Conservation (phyloP, 2,888 invertebrate species). For the Asteroscopus sphinx region DNA sequence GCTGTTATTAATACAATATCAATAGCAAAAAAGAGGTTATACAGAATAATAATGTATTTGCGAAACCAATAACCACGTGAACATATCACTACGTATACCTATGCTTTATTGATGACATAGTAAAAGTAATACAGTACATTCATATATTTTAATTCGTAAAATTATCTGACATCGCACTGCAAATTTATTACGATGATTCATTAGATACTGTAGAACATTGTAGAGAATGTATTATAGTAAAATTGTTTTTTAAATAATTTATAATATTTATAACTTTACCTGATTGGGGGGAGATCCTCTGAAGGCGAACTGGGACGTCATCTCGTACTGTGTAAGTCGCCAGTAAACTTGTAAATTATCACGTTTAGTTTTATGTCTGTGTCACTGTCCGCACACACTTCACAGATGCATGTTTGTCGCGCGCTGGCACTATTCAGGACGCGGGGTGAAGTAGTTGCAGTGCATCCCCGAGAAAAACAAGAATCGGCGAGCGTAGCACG, state of each 20-base stretch:
- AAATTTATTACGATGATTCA: conserved; percentile 47
- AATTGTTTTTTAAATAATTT: conserved; percentile 31
- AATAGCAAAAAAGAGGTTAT: background rate
- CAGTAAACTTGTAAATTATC: conserved; percentile 72
- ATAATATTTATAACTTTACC: conserved; percentile 69
- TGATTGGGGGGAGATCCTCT: conserved; percentile 88
- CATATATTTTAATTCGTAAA: conserved; percentile 32
- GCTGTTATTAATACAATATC: conserved; percentile 5
- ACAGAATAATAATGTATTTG: conserved; percentile 18
- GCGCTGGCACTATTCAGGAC: conserved; percentile 66
- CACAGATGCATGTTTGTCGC: conserved; percentile 83
- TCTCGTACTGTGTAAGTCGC: conserved; percentile 78
- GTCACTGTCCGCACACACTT: conserved; percentile 87
- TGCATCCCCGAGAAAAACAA: conserved; percentile 66
- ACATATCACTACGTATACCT: conserved; percentile 51
- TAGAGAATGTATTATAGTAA: too few species aligned
- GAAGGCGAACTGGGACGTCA: conserved; percentile 89
- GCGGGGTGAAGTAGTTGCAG: conserved; percentile 59
- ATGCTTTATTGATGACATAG: conserved; percentile 41
- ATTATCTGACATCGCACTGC: conserved; percentile 67
- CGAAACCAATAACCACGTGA: conserved; percentile 39
- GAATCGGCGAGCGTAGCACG: conserved; percentile 58
- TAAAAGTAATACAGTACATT: conserved; percentile 40
- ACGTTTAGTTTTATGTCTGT: conserved; percentile 72
- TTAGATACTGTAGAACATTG: conserved; percentile 14